Conservation (phyloP, 2,888 invertebrate genomes). For the Synergus laeviventris region DNA sequence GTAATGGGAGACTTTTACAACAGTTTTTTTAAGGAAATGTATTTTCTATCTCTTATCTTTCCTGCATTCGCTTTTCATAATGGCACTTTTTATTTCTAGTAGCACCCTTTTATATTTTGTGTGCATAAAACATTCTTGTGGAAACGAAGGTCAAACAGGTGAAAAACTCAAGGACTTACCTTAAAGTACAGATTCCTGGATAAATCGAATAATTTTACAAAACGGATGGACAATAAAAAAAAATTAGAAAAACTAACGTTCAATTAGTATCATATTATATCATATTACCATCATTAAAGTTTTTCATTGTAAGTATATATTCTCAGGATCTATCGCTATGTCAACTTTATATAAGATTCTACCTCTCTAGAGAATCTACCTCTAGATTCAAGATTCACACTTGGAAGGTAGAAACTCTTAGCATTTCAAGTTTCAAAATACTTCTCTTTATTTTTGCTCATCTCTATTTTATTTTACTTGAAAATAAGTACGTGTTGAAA, state of each 20-base stretch:
- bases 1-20: background rate
- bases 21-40: background rate
- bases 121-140: too few relatives aligned
- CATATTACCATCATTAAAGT: too few relatives aligned
- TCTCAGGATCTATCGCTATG: background rate
- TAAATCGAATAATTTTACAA: too few relatives aligned
- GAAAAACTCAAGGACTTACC: too few relatives aligned
- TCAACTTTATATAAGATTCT: conserved; percentile 4
- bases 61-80: background rate
- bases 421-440: conserved; percentile 17
- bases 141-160: too few relatives aligned
- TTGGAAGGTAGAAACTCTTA: conserved; percentile 13
- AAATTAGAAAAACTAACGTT: too few relatives aligned
- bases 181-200: too few relatives aligned
- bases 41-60: background rate
- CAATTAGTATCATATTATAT: too few relatives aligned
- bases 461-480: conserved; percentile 13
- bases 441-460: conserved; percentile 18
- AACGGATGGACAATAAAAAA: too few relatives aligned
- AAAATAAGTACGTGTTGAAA: conserved; percentile 27
- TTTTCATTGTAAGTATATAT: background rate
- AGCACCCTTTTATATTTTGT: background rate
- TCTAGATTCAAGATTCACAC: background rate
- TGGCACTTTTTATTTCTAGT: background rate
- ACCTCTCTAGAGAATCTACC: background rate